Evolutionary conservation across 1,140 invertebrate genomes (phyloP), one percentile per base, ranked within the genome.

Genomic region (Saccostrea cuccullata): DNA sequence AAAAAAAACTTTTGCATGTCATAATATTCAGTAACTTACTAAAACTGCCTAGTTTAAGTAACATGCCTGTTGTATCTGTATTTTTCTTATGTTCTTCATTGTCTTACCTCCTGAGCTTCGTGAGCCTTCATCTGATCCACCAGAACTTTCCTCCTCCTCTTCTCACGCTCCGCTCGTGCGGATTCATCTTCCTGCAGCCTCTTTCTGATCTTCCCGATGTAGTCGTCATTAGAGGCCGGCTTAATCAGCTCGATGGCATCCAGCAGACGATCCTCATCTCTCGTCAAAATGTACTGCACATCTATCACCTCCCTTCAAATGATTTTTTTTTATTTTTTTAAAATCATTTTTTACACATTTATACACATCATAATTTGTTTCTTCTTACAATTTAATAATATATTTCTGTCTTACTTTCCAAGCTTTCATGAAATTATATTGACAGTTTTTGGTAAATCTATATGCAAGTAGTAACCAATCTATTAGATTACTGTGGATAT

Each of bases 61-160:
- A 47, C 40, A 47, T 47, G 9, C 6, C 47, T 47, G 47, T 47
- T 47, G 47, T 47, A 8, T 47, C 47, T 47, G 9, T 47, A 47
- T 47, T 47, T 0, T 9, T 8, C 6, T 8, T 3, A 2, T 47
- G 47, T 9, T 55, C 12, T 70, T 55, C 23, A 55, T 47, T 26
- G 2, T n/a, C 88, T 87, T 89, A 95, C 95, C 92, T 95, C 94
- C 85, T 94, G 93, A 15, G 90, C 88, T 82, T 94, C 92, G 87
- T 95, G 94, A 23, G 95, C 93, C 84, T 91, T 92, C 88, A 95
- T 90, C 86, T 95, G 95, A 88, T 95, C 94, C 26, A 94, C 94
- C n/a, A 95, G 88, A 82, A 95, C 95, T 91, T 95, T 95, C 77
- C 95, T 91, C 20, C 95, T 88, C 70, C 95, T 91, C 88, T 95